These are phyloP conservation scores for Hemaris fuciformis DNA, from an alignment of 2,888 invertebrate genomes.

Conservation along the genomic window DNA sequence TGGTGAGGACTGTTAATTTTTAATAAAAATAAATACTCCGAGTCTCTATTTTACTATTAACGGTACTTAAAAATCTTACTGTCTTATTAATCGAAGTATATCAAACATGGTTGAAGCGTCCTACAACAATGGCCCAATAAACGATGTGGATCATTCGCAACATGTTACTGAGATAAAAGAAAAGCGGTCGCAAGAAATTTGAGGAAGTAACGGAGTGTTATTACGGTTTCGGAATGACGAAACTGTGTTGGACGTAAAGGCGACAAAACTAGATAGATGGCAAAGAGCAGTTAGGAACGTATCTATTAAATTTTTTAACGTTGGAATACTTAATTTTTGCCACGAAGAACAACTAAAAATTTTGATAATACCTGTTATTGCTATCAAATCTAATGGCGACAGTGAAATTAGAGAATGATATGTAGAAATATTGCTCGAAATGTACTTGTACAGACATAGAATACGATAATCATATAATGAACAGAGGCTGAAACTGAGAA, in stretches of 20 bases:
- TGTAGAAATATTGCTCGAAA: neutral
- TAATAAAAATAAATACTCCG: too few species aligned
- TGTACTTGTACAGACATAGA: neutral
- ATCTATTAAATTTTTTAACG: neutral
- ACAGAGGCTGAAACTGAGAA: neutral
- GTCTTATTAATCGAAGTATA: neutral
- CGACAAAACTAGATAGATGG: neutral
- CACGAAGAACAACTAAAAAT: neutral
- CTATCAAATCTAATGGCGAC: neutral
- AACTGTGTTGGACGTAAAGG: neutral
- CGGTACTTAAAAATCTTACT: too few species aligned
- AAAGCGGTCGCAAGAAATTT: slow-evolving; percentile 48
- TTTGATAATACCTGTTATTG: neutral
- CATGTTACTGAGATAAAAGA: slow-evolving; percentile 44
- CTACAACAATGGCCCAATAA: slow-evolving; percentile 38
- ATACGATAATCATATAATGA: neutral
- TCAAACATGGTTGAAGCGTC: slow-evolving; percentile 20
- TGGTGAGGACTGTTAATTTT: too few species aligned
- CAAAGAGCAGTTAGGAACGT: neutral
- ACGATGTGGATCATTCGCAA: slow-evolving; percentile 40
- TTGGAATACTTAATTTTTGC: neutral
- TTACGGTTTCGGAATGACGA: slow-evolving; percentile 45
- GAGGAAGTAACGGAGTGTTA: slow-evolving; percentile 52
- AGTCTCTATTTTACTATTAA: too few species aligned
- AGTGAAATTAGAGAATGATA: neutral